Base-by-base conservation (phyloP, 92 coral and sea anemone species). In the Phenganax marumi region DNA sequence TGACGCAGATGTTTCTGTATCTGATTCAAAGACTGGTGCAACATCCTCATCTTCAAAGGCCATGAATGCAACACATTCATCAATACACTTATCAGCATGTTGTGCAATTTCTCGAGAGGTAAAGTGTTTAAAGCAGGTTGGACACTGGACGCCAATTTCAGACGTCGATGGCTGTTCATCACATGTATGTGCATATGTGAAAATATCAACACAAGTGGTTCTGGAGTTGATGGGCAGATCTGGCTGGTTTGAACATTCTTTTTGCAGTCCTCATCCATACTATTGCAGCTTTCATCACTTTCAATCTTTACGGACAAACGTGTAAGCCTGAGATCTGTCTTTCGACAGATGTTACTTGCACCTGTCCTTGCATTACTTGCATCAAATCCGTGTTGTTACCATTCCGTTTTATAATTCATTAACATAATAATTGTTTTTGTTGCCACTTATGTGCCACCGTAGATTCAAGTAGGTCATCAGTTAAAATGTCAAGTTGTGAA, bases 261-360 rank as follows among this genome's bases (percentile, higher is more conserved):
- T 9, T 72, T 52, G 77, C 50, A 4, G 14, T 72, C 77, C 25
- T 72, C 56, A 72, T 72, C 57, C 19, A 49, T 2, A 46, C 77
- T 46, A 49, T 72, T 12, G 24, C 24, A 62, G 61, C 77, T 72
- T 72, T 72, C 19, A 72, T 72, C 77, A 72, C 77, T 72, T 49
- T 72, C 77, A 48, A 72, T 49, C 47, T 72, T 72, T 72, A 26
- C 25, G 49, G 77, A 72, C 17, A 72, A 6, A 50, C 57, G 56
- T 23, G 77, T 6, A 46, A 72, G 55, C 77, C 47, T 16, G 52
- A 47, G 55, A 57, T 72, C 77, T 72, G 77, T 72, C 56, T 72
- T 39, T 9, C 77, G 57, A 49, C 56, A 72, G 8, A 72, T 72
- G 19, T n/a, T n/a, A n/a, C n/a, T n/a, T n/a, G n/a, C n/a, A n/a